phyloP scores from a whole-genome alignment of 92 coral and sea anemone genomes.

The Palythoa grandis region DNA sequence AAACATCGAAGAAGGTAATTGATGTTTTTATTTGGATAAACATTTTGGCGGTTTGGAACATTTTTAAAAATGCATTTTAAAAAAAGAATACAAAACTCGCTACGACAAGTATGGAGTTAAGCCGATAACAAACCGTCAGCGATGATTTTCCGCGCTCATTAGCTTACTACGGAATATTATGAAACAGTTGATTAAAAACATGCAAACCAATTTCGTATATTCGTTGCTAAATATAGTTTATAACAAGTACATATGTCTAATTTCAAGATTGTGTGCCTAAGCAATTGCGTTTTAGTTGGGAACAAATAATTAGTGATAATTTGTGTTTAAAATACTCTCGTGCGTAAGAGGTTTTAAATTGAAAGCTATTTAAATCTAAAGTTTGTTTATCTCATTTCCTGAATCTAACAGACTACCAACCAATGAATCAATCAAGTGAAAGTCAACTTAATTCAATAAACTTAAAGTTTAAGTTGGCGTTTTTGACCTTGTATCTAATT shows the following conservation, averaged over 20 bases:
- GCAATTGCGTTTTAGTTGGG: background rate
- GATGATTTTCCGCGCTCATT: constrained; percentile 1
- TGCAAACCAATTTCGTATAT: background rate
- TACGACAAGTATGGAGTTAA: constrained; percentile 18
- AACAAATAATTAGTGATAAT: constrained; percentile 17
- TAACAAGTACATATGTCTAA: background rate
- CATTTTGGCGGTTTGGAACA: constrained; percentile 4
- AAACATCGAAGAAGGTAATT: constrained; percentile 47
- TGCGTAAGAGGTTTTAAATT: constrained; percentile 33
- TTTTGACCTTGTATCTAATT: too few species aligned
- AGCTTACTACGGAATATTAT: background rate
- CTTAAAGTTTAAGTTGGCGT: background rate
- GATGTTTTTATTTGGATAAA: constrained; percentile 35
- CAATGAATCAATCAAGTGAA: background rate
- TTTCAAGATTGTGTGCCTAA: background rate
- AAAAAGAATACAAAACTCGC: background rate
- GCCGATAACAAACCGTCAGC: constrained; percentile 24
- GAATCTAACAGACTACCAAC: constrained; percentile 7
- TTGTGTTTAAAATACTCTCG: constrained; percentile 40
- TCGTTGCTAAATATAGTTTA: background rate
- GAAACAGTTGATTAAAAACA: background rate
- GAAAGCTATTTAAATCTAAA: constrained; percentile 30
- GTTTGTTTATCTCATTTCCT: constrained; percentile 41
- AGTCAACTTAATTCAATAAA: background rate
- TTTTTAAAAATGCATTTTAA: constrained; percentile 23